These are phyloP conservation scores for Atherinomorus stipes DNA, from an alignment of 2,113 vertebrate genomes.

Conservation along the genomic window DNA sequence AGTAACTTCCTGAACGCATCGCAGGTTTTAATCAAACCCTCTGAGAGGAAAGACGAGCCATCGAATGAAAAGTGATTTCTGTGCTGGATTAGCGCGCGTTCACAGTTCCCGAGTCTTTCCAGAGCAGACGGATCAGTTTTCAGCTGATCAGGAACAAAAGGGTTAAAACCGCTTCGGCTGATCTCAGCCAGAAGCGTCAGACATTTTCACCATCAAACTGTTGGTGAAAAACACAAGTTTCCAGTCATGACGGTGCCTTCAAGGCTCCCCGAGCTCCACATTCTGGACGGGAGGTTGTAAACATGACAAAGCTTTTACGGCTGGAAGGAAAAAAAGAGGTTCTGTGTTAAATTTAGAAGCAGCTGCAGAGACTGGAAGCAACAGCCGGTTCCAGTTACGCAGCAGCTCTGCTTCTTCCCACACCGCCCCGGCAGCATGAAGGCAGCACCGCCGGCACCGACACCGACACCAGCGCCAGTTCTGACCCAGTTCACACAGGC, in stretches of 20 bases:
- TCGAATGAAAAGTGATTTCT: too few species aligned
- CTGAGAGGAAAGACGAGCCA: too few species aligned
- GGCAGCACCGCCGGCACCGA: neutral
- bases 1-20: too few species aligned
- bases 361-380: constrained; percentile 1
- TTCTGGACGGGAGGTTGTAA: constrained; percentile 9
- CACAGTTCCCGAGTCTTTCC: too few species aligned
- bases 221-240: neutral
- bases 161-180: too few species aligned
- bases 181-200: too few species aligned
- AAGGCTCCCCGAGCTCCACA: neutral
- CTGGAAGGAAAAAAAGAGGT: neutral
- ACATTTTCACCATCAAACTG: too few species aligned
- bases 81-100: too few species aligned
- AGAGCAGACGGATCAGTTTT: too few species aligned
- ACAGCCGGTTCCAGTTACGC: neutral
- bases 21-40: too few species aligned
- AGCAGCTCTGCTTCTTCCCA: neutral
- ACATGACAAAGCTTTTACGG: constrained; percentile 17
- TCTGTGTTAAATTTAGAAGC: constrained; percentile 29
- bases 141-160: too few species aligned
- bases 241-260: neutral
- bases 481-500: constrained; percentile 7
- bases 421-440: neutral
- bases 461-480: neutral